phyloP scores from a whole-genome alignment of 2,113 vertebrate genomes.

The Nibea coibor region DNA sequence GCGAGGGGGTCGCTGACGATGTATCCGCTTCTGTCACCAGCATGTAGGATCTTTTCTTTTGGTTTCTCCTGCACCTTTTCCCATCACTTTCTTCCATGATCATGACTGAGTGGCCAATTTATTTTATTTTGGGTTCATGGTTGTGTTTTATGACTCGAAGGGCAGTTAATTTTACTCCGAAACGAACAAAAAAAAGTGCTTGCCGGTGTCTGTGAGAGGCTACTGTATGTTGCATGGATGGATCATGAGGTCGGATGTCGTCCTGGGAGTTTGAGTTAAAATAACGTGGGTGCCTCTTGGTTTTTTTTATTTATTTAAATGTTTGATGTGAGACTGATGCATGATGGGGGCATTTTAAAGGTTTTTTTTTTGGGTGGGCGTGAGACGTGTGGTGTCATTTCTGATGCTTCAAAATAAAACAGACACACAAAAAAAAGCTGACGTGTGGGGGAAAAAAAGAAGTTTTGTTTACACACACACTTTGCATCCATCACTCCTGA shows the following conservation, averaged over 20 bases:
- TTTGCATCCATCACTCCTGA: conserved; percentile 65
- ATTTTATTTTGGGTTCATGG: conserved; percentile 55
- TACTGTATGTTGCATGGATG: conserved; percentile 78
- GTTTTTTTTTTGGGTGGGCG: conserved; percentile 58
- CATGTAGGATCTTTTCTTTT: conserved; percentile 74
- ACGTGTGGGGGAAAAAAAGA: not conserved
- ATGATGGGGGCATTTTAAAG: conserved; percentile 62
- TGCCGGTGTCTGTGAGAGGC: conserved; percentile 67
- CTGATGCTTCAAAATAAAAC: conserved; percentile 49
- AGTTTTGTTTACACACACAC: conserved; percentile 47
- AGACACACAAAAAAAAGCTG: not conserved
- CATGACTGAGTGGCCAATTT: conserved; percentile 55
- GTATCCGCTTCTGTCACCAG: conserved; percentile 69
- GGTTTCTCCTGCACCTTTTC: conserved; percentile 65
- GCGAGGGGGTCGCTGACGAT: conserved; percentile 30
- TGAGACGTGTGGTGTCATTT: conserved; percentile 70
- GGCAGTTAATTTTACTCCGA: conserved; percentile 54
- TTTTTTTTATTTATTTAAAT: conserved; percentile 27
- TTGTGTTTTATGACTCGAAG: conserved; percentile 57
- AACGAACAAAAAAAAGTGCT: conserved; percentile 53
- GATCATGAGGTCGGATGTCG: conserved; percentile 48
- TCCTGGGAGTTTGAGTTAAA: conserved; percentile 48
- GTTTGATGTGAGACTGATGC: conserved; percentile 68
- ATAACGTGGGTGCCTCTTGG: conserved; percentile 36
- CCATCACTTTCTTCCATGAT: conserved; percentile 69